phyloP scores from a whole-genome alignment of 2,797 vertebrate genomes.

The Hybognathus amarus region DNA sequence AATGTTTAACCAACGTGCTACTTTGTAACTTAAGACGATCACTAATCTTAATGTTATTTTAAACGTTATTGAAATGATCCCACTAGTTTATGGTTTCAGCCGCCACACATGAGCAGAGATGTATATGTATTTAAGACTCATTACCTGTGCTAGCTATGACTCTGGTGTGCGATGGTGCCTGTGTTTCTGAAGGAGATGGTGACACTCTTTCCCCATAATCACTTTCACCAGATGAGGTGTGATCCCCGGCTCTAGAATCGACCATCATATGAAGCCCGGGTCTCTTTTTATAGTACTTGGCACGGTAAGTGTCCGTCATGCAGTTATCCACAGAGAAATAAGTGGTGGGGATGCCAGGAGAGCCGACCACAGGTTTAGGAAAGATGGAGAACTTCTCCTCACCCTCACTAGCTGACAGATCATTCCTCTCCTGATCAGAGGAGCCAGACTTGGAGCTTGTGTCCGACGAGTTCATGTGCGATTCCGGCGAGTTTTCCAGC shows the following conservation, averaged over 20 bases:
- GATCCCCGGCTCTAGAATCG: constrained; percentile 73
- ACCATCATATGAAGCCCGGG: constrained; percentile 72
- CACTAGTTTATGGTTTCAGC: neutral
- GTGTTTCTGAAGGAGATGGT: constrained; percentile 64
- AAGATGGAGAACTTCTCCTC: constrained; percentile 72
- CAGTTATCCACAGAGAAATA: constrained; percentile 96
- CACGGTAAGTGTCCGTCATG: constrained; percentile 96
- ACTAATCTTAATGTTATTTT: neutral
- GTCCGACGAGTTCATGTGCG: constrained; percentile 65
- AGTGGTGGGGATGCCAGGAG: constrained; percentile 82
- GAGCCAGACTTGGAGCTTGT: constrained; percentile 79
- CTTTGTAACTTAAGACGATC: neutral
- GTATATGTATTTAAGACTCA: neutral
- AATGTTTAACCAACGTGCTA: neutral
- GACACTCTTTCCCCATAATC: constrained; percentile 71
- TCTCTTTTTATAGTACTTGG: constrained; percentile 91
- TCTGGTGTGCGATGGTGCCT: constrained; percentile 66
- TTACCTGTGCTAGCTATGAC: constrained; percentile 74
- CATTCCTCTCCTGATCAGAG: constrained; percentile 77
- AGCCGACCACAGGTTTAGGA: constrained; percentile 56
- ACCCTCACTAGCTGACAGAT: constrained; percentile 77
- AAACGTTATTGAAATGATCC: neutral
- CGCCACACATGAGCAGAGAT: neutral
- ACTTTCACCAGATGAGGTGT: constrained; percentile 75
- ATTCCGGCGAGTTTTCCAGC: constrained; percentile 55